A percentile compares a stretch with the other conserved stretches of the same genome.
Evolutionary conservation across 2,797 vertebrate genomes (phyloP).

Genomic region (Hydrolagus colliei): DNA sequence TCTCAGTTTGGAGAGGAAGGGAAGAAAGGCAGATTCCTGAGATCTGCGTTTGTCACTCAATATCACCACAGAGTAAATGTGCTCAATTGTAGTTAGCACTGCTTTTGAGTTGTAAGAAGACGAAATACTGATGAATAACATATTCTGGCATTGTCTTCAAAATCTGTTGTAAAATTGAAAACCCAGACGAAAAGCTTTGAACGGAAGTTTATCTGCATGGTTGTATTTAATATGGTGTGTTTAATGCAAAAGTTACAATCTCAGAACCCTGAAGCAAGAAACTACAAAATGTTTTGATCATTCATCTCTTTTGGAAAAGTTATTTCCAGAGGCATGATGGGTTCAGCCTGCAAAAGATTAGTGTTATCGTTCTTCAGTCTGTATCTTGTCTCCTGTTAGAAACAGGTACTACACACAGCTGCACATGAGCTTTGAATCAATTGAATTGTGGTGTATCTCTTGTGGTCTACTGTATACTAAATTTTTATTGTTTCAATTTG

Average conservation of each 20-base stretch:
- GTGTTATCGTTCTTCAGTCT: background rate
- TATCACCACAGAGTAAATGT: background rate
- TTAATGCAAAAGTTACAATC: background rate
- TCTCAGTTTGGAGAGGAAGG: too few species aligned
- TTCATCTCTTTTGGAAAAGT: background rate
- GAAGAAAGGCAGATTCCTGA: background rate
- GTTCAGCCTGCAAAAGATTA: background rate
- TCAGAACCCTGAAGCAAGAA: background rate
- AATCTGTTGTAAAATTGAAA: constrained; percentile 46
- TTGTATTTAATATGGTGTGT: background rate
- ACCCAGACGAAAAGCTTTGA: constrained; percentile 37
- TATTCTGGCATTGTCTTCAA: constrained; percentile 46
- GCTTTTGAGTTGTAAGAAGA: too few species aligned
- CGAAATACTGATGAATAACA: too few species aligned
- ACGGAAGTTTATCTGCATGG: constrained; percentile 38
- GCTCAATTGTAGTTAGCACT: too few species aligned
- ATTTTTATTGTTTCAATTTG: too few species aligned
- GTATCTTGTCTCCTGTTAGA: background rate
- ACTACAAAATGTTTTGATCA: background rate
- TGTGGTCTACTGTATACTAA: too few species aligned
- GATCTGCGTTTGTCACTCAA: background rate
- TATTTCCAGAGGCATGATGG: background rate
- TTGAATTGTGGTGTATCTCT: background rate
- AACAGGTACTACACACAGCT: background rate
- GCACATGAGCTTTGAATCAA: background rate